Evolutionary conservation across 2,888 invertebrate genomes (phyloP), one percentile per base, ranked within the genome.

Genomic region (Hedya salicella): DNA sequence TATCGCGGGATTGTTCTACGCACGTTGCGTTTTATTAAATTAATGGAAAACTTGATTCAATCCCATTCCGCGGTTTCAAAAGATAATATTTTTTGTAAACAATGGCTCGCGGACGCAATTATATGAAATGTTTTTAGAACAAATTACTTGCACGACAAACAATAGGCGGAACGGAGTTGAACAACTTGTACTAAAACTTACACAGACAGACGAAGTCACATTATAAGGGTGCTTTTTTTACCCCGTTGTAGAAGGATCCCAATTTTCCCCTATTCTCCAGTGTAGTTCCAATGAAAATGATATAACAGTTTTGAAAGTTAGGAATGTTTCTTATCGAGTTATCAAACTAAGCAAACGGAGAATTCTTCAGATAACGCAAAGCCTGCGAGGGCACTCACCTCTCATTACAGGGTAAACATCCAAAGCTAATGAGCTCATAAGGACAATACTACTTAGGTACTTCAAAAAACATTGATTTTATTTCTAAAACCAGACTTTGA

Each of bases 51-150:
- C 68, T 78, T 78, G 78, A 77, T 71, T 70, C 74, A 78, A 78
- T 78, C 73, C 72, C 69, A 77, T 78, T 84, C 79, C 81, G 80
- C 82, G 82, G 83, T 86, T 83, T 86, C 84, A 77, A 80, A 84
- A 84, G 78, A 77, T 53, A 80, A 81, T 82, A 77, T 77, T 79
- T 77, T 77, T 80, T 74, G 72, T 67, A 67, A 80, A 86, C 86
- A 88, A 88, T 86, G 75, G 81, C 9, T 36, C 72, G 72, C 72
- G 76, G 77, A 77, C 67, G 71, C 70, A 75, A 77, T 83, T 83
- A 77, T 80, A 77, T 53, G 65, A 74, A 72, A 72, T 68, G 75
- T 67, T 80, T n/a, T 80, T 80, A 77, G 70, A 74, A 78, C 77
- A 75, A 79, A 79, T 78, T 70, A 69, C 63, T 69, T 54, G 74